A percentile compares a stretch with the other conserved stretches of the same genome.
phyloP scores from a whole-genome alignment of 64 coral and sea anemone genomes.

The Stichodactyla helianthus region DNA sequence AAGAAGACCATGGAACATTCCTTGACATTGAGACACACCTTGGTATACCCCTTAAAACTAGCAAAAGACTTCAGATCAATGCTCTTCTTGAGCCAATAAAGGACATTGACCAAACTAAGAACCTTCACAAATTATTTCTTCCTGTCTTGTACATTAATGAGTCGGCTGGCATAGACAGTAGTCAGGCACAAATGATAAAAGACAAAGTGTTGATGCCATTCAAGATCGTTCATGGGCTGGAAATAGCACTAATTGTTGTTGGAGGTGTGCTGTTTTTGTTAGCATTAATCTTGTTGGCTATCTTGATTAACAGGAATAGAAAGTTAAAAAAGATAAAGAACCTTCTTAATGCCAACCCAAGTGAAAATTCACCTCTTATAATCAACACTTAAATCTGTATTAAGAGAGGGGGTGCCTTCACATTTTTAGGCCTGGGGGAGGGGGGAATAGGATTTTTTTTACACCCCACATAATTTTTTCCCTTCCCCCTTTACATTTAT shows the following conservation, averaged over 20 bases:
- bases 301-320: slow-evolving; percentile 33
- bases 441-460: too few relatives aligned
- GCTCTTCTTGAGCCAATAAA: slow-evolving; percentile 57
- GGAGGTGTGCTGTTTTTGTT: slow-evolving; percentile 64
- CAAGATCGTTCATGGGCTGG: slow-evolving; percentile 62
- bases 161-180: slow-evolving; percentile 51
- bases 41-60: slow-evolving; percentile 67
- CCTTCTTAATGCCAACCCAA: neutral
- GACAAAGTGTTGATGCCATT: slow-evolving; percentile 67
- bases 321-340: slow-evolving; percentile 38
- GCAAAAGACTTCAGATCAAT: slow-evolving; percentile 83
- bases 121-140: slow-evolving; percentile 59
- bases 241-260: slow-evolving; percentile 62
- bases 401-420: too few relatives aligned
- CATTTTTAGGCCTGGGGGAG: too few relatives aligned
- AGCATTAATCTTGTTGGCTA: slow-evolving; percentile 43
- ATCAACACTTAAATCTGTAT: neutral
- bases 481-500: too few relatives aligned
- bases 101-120: slow-evolving; percentile 39
- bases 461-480: too few relatives aligned
- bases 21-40: slow-evolving; percentile 74
- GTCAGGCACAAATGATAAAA: slow-evolving; percentile 57
- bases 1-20: slow-evolving; percentile 82
- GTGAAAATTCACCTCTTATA: slow-evolving; percentile 43
- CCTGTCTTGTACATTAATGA: slow-evolving; percentile 88